Evolutionary conservation across 2,797 vertebrate genomes (phyloP), one percentile per base, ranked within the genome.

Genomic region (Meda fulgida): DNA sequence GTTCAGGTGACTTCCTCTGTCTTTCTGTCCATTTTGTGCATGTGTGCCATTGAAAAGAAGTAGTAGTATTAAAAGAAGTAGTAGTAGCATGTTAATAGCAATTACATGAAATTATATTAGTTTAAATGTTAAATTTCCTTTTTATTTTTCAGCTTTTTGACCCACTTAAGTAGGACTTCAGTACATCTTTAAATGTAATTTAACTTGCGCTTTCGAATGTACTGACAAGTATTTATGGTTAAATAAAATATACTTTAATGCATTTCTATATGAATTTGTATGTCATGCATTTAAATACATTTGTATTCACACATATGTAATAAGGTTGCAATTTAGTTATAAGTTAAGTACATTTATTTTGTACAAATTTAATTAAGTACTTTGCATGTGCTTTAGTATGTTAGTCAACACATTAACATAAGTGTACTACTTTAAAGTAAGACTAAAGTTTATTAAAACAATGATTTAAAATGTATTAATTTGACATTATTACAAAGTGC

Each of bases 1-100:
- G 60, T 48, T 31, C 6, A 67, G 43, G 55, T 43, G n/a, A 78
- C 78, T 51, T 67, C 43, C 78, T 67, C 38, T 48, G 26, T 63
- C 36, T 46, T 21, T 36, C 34, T 26, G 3, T 21, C 11, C 18
- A 29, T 48, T 21, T 48, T 34, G 1, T 66, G 58, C 18, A 48
- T 0, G 2, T 46, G 9, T 26, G 13, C 19, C 23, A 40, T 6
- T 72, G 13, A 71, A 71, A 72, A 72, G 40, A 72, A 23, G 70
- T 18, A 43, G 70, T 26, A 4, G 26, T 1, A 7, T n/a, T n/a
- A 71, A 71, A 72, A 72, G 40, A 72, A 23, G 70, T 18, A 43
- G 70, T 26, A 4, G 26, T 1, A 7, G 19, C 21, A 63, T 63
- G 11, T 14, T 14, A 14, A 29, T 16, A 60, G 55, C 23, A 60